Base-by-base conservation (phyloP, 2,797 vertebrate genomes). In the Bradypodion ventrale region DNA sequence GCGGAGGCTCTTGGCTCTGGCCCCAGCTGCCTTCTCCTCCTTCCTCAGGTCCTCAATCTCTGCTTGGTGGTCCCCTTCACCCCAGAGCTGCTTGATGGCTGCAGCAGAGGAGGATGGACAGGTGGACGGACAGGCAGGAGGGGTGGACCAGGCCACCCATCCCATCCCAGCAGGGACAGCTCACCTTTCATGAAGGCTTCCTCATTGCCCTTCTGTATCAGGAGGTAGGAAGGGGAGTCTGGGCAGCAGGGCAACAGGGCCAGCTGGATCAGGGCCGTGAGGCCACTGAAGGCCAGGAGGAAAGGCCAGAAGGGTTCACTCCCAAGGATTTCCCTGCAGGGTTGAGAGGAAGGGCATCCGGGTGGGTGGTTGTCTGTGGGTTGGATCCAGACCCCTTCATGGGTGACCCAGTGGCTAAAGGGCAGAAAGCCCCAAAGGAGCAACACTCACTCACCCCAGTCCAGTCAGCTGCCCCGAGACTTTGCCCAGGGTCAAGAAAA, bases 161-260 rank as follows among this genome's bases (percentile, higher is more conserved):
- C n/a, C n/a, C n/a, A n/a, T n/a, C n/a, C n/a, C 46, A 16, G 52
- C 1, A n/a, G n/a, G n/a, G n/a, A n/a, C n/a, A n/a, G n/a, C n/a
- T n/a, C n/a, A 99, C 98, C 98, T 66, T 96, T 94, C 80, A 96
- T 91, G 93, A 97, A 98, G 89, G 96, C 97, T 73, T 97, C 96
- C 49, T 97, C 96, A 87, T 99, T 97, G 63, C 96, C 96, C 72
- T 94, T 89, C 96, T 99, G 98, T 52, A 98, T 98, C 90, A 99
- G 97, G 87, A 99, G 96, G 93, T 98, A 99, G 77, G 98, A 95
- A 27, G 97, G 98, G 91, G 98, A 98, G 88, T 99, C 98, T 8
- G 98, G 98, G 91, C 98, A 97, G 96, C 98, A 98, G 25, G 98
- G 98, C 88, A 99, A 95, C n/a, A 94, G 95, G 60, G 96, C 89